phyloP scores from a whole-genome alignment of 2,797 vertebrate genomes.

The Eremophila alpestris region DNA sequence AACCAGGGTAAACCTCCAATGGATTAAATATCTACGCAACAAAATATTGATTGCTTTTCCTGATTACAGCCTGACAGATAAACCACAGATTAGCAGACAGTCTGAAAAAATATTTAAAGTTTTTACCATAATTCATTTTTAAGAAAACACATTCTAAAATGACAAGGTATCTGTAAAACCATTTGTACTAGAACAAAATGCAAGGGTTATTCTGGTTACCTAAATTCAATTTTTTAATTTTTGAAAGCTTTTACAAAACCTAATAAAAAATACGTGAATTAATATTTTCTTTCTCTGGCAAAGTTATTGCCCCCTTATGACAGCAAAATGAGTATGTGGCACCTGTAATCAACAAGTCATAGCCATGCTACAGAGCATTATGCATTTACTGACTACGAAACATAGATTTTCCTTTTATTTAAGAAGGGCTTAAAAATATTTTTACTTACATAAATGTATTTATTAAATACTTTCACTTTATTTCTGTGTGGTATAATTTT shows the following conservation, averaged over 20 bases:
- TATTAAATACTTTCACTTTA: not conserved
- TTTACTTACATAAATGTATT: not conserved
- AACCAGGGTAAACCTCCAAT: not conserved
- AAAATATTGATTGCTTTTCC: not conserved
- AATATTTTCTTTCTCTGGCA: not conserved
- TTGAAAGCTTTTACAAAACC: not conserved
- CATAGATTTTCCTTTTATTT: not conserved
- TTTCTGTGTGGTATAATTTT: not conserved
- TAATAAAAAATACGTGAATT: not conserved
- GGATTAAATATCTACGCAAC: not conserved
- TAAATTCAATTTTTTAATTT: not conserved
- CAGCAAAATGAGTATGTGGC: not conserved
- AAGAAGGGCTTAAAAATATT: not conserved
- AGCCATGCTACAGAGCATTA: not conserved
- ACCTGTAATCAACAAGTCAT: not conserved
- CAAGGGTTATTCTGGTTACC: fast-evolving
- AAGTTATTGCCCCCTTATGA: not conserved
- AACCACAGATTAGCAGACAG: not conserved
- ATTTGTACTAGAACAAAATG: not conserved
- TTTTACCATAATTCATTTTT: not conserved
- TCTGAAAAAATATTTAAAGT: not conserved
- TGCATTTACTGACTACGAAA: not conserved
- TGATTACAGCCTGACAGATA: not conserved
- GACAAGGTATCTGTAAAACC: not conserved
- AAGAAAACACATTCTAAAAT: not conserved